Percentiles rank a stretch among this genome's conserved stretches.
phyloP scores from a whole-genome alignment of 2,888 invertebrate genomes.

The Drosophila fulvimacula region DNA sequence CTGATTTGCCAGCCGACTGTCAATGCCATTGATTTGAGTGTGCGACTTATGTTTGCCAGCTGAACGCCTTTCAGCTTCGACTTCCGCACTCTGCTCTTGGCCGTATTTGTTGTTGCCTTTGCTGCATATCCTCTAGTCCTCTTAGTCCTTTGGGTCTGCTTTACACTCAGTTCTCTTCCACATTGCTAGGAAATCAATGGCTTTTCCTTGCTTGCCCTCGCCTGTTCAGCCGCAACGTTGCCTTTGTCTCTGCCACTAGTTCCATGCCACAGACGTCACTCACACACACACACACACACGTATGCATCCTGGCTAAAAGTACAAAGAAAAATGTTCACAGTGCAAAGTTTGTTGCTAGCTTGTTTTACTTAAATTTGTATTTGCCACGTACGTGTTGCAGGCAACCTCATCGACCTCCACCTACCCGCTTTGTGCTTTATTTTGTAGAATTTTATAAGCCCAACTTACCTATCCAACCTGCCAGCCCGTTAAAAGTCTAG shows the following conservation, averaged over 20 bases:
- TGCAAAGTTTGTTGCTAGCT: conserved; percentile 70
- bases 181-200: conserved; percentile 68
- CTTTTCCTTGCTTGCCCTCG: conserved; percentile 40
- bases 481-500: conserved; percentile 27
- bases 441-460: conserved; percentile 14
- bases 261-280: conserved; percentile 22
- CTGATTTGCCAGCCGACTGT: conserved; percentile 56
- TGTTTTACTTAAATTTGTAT: conserved; percentile 73
- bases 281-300: conserved; percentile 20
- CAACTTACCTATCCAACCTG: conserved; percentile 23
- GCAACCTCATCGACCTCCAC: not conserved
- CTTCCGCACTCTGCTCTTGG: not conserved
- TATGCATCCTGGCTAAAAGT: conserved; percentile 41
- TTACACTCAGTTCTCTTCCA: conserved; percentile 16
- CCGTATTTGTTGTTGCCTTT: conserved; percentile 17
- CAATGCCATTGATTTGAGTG: conserved; percentile 77
- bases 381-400: conserved; percentile 45
- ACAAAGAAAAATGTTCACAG: conserved; percentile 52
- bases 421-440: not conserved
- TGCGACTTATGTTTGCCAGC: conserved; percentile 79
- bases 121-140: conserved; percentile 31
- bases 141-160: conserved; percentile 41
- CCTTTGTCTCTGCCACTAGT: conserved; percentile 44
- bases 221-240: conserved; percentile 35
- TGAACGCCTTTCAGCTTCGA: conserved; percentile 66